Percentiles rank a stretch among this genome's conserved stretches.
phyloP scores from a whole-genome alignment of 1,140 invertebrate species.

The Wiebesia pumilae region DNA sequence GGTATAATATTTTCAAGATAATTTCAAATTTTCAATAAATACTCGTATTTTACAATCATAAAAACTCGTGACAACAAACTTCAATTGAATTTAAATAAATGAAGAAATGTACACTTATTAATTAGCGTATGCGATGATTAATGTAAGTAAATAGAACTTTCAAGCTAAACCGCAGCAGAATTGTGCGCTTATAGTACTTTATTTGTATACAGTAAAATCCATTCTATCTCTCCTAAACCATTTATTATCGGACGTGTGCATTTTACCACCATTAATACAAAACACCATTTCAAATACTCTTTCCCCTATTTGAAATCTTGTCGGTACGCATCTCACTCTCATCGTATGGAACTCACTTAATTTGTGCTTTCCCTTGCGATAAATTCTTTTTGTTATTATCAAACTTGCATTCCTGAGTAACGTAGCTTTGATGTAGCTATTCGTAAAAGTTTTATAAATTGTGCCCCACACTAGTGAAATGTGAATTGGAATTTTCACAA shows the following conservation, averaged over 20 bases:
- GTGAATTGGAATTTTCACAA: conserved; percentile 65
- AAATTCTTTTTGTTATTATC: conserved; percentile 39
- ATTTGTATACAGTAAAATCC: neutral
- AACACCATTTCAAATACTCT: neutral
- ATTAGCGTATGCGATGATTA: no score
- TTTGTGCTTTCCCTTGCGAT: neutral
- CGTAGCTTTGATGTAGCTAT: conserved; percentile 32
- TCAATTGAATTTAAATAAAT: no score
- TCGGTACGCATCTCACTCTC: neutral
- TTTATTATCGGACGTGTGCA: conserved; percentile 16
- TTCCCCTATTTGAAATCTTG: conserved; percentile 10
- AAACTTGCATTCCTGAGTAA: conserved; percentile 49
- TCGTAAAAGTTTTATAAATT: conserved; percentile 38
- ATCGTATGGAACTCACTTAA: neutral
- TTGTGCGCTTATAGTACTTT: neutral
- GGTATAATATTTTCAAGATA: no score
- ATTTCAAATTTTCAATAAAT: no score
- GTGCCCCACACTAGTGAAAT: conserved; percentile 44
- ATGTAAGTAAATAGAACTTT: no score
- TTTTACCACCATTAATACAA: conserved; percentile 18
- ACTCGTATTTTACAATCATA: no score
- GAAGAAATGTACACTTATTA: no score
- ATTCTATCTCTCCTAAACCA: neutral
- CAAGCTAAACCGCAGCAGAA: no score
- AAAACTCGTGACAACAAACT: no score